phyloP scores from a whole-genome alignment of 2,888 invertebrate genomes.

The Oxyteleia sp. region DNA sequence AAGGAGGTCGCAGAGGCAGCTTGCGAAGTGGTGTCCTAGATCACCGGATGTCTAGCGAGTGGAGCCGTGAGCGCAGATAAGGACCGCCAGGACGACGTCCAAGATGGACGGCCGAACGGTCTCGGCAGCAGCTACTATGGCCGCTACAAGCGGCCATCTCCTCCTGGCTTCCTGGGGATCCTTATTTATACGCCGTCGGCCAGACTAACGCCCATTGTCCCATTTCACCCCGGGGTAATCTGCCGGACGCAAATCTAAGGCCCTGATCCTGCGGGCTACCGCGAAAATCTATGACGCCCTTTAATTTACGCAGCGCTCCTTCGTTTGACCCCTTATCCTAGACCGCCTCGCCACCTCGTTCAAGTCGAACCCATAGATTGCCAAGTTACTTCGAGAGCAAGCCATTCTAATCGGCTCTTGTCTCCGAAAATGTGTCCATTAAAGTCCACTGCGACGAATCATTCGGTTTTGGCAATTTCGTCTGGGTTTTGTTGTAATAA shows the following conservation, averaged over 20 bases:
- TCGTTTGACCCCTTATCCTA: constrained; percentile 33
- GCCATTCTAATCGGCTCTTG: constrained; percentile 53
- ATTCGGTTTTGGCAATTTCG: background rate
- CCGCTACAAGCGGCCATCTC: constrained; percentile 81
- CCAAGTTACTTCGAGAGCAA: constrained; percentile 45
- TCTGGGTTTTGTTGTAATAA: background rate
- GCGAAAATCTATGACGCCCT: constrained; percentile 87
- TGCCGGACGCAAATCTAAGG: constrained; percentile 88
- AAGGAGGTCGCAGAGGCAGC: constrained; percentile 50
- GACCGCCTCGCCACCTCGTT: constrained; percentile 55
- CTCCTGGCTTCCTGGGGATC: constrained; percentile 85
- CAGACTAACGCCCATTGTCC: constrained; percentile 88
- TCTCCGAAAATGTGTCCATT: constrained; percentile 41
- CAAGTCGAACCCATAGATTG: constrained; percentile 63
- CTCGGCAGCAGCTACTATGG: constrained; percentile 82
- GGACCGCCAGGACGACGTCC: constrained; percentile 87
- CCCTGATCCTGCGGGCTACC: constrained; percentile 88
- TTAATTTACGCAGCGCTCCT: constrained; percentile 85
- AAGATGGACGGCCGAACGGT: constrained; percentile 87
- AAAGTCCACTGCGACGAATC: constrained; percentile 20
- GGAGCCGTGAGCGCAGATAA: constrained; percentile 87
- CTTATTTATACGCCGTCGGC: constrained; percentile 87
- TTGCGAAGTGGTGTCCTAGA: constrained; percentile 86
- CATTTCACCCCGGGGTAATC: constrained; percentile 87
- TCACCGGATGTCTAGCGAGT: constrained; percentile 87